Conservation (phyloP, 1,140 invertebrate genomes). For the Drosophila carrolli region DNA sequence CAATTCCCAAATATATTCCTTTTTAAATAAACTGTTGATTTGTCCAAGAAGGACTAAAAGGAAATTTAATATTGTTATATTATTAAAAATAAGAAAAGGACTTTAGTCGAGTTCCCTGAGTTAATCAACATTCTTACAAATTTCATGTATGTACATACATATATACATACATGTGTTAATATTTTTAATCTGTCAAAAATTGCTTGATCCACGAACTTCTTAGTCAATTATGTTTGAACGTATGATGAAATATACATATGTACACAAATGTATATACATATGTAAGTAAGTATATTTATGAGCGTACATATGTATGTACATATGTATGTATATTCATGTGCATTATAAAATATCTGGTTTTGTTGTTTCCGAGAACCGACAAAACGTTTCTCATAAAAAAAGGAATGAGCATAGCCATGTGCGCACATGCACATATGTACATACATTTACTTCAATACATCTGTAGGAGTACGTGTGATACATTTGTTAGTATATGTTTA, state of each 20-base stretch:
- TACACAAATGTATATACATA: conserved; percentile 2
- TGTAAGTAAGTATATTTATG: background rate
- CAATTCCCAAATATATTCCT: too few relatives aligned
- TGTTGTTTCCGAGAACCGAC: conserved; percentile 66
- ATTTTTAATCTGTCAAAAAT: background rate
- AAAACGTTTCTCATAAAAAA: conserved; percentile 63
- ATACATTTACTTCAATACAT: conserved; percentile 28
- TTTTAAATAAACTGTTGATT: too few relatives aligned
- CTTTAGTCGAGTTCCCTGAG: too few relatives aligned
- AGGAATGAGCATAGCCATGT: conserved; percentile 28
- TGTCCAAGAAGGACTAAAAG: too few relatives aligned
- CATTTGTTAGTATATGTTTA: background rate
- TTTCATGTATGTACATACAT: too few relatives aligned
- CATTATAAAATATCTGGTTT: conserved; percentile 52
- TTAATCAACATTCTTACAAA: too few relatives aligned
- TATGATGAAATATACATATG: background rate
- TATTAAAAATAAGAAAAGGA: too few relatives aligned
- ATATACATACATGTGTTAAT: too few relatives aligned
- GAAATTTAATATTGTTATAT: too few relatives aligned
- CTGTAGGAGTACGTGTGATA: conserved; percentile 10
- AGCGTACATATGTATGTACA: background rate
- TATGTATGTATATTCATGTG: conserved; percentile 7
- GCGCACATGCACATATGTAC: conserved; percentile 17
- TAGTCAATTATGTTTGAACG: background rate
- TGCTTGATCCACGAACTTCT: background rate